phyloP scores from a whole-genome alignment of 1,140 invertebrate genomes.

The Solenopsis invicta region DNA sequence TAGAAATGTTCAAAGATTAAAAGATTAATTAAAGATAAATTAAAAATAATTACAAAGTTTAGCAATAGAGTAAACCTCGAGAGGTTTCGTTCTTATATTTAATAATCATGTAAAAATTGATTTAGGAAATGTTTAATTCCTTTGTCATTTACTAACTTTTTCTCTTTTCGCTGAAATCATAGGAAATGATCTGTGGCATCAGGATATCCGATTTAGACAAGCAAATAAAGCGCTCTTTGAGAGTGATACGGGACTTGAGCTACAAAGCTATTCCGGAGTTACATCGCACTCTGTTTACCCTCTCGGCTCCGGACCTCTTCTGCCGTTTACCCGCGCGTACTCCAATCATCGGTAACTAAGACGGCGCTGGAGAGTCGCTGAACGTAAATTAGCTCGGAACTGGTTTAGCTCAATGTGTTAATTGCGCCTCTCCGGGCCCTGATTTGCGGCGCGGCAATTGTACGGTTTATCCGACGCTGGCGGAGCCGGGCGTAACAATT shows the following conservation, averaged over 20 bases:
- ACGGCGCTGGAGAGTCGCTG: constrained; percentile 48
- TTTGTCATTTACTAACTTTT: too few relatives aligned
- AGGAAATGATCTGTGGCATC: not conserved
- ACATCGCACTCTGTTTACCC: not conserved
- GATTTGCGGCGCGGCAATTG: constrained; percentile 73
- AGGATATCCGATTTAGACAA: not conserved
- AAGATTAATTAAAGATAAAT: too few relatives aligned
- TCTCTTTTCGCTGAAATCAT: not conserved
- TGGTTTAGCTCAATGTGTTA: constrained; percentile 75
- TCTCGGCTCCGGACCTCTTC: too few relatives aligned
- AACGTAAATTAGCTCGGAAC: constrained; percentile 71
- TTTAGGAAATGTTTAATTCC: too few relatives aligned
- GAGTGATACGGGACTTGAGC: not conserved
- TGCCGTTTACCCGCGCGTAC: constrained; percentile 26
- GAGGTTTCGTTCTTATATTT: too few relatives aligned
- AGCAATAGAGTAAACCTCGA: too few relatives aligned
- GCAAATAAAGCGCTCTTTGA: not conserved
- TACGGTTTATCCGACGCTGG: constrained; percentile 69
- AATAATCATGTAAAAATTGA: too few relatives aligned
- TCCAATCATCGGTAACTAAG: constrained; percentile 44
- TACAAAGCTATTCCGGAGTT: not conserved
- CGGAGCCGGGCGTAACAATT: constrained; percentile 66
- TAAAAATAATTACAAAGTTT: too few relatives aligned
- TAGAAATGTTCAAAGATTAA: too few relatives aligned
- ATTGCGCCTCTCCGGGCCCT: constrained; percentile 70